Evolutionary conservation across 2,797 vertebrate species (phyloP).

Genomic region (Anabas testudineus): DNA sequence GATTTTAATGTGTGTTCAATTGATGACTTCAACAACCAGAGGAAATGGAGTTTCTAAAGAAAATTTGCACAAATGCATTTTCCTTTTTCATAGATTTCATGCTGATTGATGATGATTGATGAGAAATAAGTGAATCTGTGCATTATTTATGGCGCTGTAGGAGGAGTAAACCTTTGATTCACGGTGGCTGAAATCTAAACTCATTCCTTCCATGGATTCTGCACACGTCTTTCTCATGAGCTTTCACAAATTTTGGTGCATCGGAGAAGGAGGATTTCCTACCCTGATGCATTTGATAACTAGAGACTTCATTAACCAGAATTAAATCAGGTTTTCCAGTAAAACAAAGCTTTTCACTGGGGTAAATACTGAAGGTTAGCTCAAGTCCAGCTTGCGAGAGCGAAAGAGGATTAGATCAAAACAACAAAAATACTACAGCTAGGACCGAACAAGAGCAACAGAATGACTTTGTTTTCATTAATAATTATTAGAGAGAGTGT

Average conservation of each 20-base stretch:
- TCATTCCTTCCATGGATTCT: too few relatives aligned
- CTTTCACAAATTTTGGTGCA: too few relatives aligned
- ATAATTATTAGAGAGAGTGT: conserved; percentile 6
- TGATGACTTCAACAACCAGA: too few relatives aligned
- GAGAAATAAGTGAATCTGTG: too few relatives aligned
- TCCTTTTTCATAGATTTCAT: neutral
- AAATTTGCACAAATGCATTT: neutral
- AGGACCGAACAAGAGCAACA: conserved; percentile 3
- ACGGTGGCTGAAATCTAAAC: too few relatives aligned
- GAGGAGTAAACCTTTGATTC: too few relatives aligned
- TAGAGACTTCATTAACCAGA: neutral
- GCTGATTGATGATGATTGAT: neutral
- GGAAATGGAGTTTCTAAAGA: neutral
- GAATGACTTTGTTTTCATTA: neutral
- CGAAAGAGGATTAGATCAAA: neutral
- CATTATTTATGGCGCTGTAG: too few relatives aligned
- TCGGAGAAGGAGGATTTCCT: too few relatives aligned
- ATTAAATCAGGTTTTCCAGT: neutral
- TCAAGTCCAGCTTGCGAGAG: neutral
- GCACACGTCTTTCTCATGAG: too few relatives aligned
- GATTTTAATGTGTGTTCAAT: too few relatives aligned
- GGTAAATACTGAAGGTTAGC: neutral
- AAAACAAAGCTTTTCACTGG: neutral
- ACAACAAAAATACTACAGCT: neutral
- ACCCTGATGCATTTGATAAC: too few relatives aligned